A percentile compares a stretch with the other conserved stretches of the same genome.
These are phyloP conservation scores for Aphrophora alni DNA, from an alignment of 2,888 invertebrate genomes.

Conservation along the genomic window DNA sequence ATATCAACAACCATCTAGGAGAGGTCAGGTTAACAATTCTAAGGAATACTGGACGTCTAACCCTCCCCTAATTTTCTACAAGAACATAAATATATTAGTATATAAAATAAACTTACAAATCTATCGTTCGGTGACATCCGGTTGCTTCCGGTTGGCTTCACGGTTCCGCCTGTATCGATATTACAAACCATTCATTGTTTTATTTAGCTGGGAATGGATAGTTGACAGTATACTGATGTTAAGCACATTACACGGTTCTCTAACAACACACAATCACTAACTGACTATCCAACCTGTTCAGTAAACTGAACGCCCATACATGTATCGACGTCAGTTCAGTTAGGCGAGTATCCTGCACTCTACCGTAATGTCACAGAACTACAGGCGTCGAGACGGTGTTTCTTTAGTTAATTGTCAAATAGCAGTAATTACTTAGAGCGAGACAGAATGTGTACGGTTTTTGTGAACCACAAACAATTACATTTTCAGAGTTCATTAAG, in stretches of 20 bases:
- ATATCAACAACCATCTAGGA: too few species aligned
- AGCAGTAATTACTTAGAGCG: too few species aligned
- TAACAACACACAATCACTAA: not conserved
- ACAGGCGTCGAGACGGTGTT: not conserved
- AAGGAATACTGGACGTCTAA: too few species aligned
- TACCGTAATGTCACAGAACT: not conserved
- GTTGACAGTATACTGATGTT: not conserved
- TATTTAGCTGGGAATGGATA: not conserved
- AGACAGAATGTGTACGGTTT: not conserved
- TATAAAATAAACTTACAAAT: slow-evolving; percentile 2
- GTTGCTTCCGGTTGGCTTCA: not conserved
- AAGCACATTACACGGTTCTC: not conserved
- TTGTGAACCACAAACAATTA: not conserved
- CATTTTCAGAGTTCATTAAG: not conserved
- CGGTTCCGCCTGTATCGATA: not conserved
- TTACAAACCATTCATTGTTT: not conserved
- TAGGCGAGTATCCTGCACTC: not conserved
- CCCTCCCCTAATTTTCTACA: too few species aligned
- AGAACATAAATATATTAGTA: not conserved
- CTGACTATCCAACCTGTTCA: not conserved
- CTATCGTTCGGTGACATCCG: slow-evolving; percentile 6
- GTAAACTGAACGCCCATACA: not conserved
- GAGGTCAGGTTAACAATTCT: too few species aligned
- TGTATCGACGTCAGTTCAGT: not conserved
- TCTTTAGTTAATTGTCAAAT: not conserved